These are phyloP conservation scores for Euura lappo DNA, from an alignment of 1,140 invertebrate species.

Conservation along the genomic window DNA sequence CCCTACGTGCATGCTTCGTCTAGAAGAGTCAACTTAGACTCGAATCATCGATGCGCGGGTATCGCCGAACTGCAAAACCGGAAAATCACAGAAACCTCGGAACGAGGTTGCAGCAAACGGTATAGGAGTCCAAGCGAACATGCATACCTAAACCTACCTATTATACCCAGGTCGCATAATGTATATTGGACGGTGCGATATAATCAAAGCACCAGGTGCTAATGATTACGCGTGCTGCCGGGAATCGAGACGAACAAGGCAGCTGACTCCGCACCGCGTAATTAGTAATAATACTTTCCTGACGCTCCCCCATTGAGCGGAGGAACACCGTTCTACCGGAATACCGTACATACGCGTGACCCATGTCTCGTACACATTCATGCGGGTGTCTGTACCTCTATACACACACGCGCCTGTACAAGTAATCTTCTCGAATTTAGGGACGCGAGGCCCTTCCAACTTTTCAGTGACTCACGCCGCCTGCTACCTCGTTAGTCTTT, in stretches of 20 bases:
- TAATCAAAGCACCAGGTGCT: slow-evolving; percentile 61
- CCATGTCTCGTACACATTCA: not conserved
- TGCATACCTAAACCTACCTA: not conserved
- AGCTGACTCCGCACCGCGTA: slow-evolving; percentile 29
- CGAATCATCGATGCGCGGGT: no score
- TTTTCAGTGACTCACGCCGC: slow-evolving; percentile 28
- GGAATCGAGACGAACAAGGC: slow-evolving; percentile 23
- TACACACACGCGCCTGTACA: not conserved
- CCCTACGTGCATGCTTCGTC: not conserved
- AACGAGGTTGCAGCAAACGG: no score
- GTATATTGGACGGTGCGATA: slow-evolving; percentile 37
- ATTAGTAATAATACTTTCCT: slow-evolving; percentile 21
- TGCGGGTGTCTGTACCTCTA: not conserved
- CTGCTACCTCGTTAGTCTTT: slow-evolving; percentile 2
- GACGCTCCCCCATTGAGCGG: slow-evolving; percentile 22
- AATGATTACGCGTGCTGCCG: slow-evolving; percentile 47
- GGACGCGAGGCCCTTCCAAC: slow-evolving; percentile 7
- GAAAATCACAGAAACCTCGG: no score
- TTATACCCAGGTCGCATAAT: not conserved
- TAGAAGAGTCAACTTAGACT: no score
- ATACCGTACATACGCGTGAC: not conserved
- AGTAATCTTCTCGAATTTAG: slow-evolving; percentile 13
- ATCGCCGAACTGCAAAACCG: no score
- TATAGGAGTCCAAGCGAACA: no score
- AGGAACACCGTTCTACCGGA: not conserved